Evolutionary conservation across 1,140 invertebrate genomes (phyloP).

Genomic region (Reticulitermes speratus): DNA sequence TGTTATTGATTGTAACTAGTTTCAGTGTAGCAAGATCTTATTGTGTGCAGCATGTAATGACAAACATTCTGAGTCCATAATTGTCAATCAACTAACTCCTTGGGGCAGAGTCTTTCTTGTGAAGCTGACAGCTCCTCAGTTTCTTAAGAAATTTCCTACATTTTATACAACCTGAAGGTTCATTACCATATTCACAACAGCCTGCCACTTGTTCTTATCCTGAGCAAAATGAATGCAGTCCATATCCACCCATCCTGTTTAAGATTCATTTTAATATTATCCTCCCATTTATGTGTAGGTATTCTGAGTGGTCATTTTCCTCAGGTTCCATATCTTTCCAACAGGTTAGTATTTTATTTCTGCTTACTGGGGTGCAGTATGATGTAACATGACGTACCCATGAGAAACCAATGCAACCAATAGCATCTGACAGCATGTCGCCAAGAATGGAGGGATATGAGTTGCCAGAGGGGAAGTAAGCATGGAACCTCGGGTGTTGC

Average conservation of each 20-base stretch:
- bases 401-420: constrained; percentile 70
- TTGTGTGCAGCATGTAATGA: no score
- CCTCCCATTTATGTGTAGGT: neutral
- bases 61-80: neutral
- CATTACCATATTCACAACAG: no score
- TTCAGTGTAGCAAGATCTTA: no score
- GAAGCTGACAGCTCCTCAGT: neutral
- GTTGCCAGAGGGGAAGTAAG: constrained; percentile 73
- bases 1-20: neutral
- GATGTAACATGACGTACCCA: constrained; percentile 53
- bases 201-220: no score
- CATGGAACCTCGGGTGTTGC: constrained; percentile 74
- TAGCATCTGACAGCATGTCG: constrained; percentile 67
- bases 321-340: neutral
- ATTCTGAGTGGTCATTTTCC: neutral
- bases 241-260: no score
- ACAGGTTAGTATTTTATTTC: neutral
- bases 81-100: neutral
- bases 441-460: constrained; percentile 70
- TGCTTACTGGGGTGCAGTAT: neutral
- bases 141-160: no score
- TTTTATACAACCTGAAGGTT: no score
- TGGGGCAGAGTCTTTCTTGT: neutral
- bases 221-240: no score
- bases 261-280: no score